Conservation (phyloP, 2,113 vertebrate species). For the Glaucomys volans region DNA sequence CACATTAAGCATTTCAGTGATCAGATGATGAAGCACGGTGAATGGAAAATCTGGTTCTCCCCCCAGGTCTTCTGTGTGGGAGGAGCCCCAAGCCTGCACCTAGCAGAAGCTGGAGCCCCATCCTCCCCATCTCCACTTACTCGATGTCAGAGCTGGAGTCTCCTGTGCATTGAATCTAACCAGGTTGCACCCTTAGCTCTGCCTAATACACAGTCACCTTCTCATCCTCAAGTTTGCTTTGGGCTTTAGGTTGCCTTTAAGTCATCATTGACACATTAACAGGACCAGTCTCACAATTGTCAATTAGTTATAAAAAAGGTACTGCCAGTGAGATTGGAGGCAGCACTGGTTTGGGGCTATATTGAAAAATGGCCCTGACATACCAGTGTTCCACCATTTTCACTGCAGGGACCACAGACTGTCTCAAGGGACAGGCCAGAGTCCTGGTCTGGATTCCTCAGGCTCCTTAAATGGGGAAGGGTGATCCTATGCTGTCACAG, state of each 20-base stretch:
- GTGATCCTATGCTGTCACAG: background rate
- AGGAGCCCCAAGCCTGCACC: background rate
- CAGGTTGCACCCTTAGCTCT: background rate
- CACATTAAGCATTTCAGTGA: conserved; percentile 46
- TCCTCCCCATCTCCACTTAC: background rate
- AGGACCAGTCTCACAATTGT: background rate
- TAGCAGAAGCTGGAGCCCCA: background rate
- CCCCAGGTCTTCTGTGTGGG: background rate
- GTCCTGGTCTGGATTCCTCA: background rate
- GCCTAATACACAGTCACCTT: background rate
- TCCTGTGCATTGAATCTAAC: background rate
- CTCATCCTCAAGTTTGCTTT: background rate
- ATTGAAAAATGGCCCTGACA: background rate
- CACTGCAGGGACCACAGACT: background rate
- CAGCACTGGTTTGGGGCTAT: background rate
- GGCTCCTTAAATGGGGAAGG: background rate
- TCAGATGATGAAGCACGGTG: conserved; percentile 24
- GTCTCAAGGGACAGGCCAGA: background rate
- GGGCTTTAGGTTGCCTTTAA: background rate
- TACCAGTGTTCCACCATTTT: background rate
- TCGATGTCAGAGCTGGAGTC: background rate
- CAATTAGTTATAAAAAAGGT: background rate
- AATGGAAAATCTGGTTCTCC: background rate
- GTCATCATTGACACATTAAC: background rate
- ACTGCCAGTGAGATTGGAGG: background rate